Evolutionary conservation across 1,140 invertebrate genomes (phyloP), one percentile per base, ranked within the genome.

Genomic region (Drosophila asahinai): DNA sequence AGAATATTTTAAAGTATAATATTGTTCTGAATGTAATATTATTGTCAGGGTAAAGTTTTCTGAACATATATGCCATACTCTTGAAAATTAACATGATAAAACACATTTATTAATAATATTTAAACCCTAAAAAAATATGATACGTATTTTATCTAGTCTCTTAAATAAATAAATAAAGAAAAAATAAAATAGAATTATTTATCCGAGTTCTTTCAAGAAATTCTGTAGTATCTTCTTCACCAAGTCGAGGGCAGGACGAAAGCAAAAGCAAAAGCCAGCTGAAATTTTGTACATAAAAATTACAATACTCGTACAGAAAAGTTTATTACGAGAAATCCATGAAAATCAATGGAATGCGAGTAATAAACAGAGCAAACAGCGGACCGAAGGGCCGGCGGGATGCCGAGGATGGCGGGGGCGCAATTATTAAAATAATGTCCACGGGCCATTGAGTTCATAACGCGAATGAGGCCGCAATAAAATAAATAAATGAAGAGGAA

Each of bases 401-500:
- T 15, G 12, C 3, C 22, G 22, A 25, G 22, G 22, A 25, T 25
- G 27, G 30, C 12, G 25, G 43, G 64, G 51, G 22, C 81, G 81
- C 86, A 92, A 92, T 92, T 92, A 92, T 91, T 80, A 83, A 91
- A 92, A 92, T 87, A 80, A 86, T 86, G 81, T 83, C 81, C 91
- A 92, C 81, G 87, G 90, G 60, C 91, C 90, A 92, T 92, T 92
- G 91, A 92, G 81, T 91, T 92, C 91, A 91, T 92, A 92, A 92
- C 91, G 91, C 90, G 91, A 92, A 92, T 92, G 91, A 92, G 91
- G 91, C 86, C 90, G 91, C 91, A 92, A 91, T 92, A 92, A 92
- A 92, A 92, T 92, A 92, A 92, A 92, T 92, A 92, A 92, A 91
- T 91, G 83, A 91, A 91, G 84, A 91, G 89, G 76, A 91, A 87